These are phyloP conservation scores for Aythya fuligula DNA, from an alignment of 2,797 vertebrate species.

Conservation along the genomic window DNA sequence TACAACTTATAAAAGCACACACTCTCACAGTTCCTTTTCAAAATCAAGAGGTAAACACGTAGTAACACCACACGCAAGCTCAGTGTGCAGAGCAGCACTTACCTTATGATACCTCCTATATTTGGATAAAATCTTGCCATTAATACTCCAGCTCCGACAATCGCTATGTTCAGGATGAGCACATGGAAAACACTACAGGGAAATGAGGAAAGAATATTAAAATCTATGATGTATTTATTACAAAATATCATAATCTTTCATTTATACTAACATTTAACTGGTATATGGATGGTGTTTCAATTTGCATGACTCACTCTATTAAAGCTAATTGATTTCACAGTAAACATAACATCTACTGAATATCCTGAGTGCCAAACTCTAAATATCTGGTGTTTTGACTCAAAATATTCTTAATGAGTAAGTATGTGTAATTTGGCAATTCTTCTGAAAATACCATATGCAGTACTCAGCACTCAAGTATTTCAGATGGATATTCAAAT, in stretches of 20 bases:
- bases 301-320: not conserved
- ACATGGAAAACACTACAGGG: conserved; percentile 87
- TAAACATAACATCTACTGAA: conserved; percentile 4
- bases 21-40: not conserved
- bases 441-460: not conserved
- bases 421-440: conserved; percentile 10
- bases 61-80: not conserved
- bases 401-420: conserved; percentile 6
- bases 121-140: conserved; percentile 94
- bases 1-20: not conserved
- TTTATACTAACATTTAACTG: conserved; percentile 14
- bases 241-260: not conserved
- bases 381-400: conserved; percentile 25
- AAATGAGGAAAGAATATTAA: conserved; percentile 34
- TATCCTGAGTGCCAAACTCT: not conserved
- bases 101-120: conserved; percentile 97
- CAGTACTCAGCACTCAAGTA: not conserved
- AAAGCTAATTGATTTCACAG: conserved; percentile 33
- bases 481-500: conserved; percentile 31
- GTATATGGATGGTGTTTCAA: not conserved
- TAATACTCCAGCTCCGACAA: conserved; percentile 88
- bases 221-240: not conserved
- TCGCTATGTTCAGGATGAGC: conserved; percentile 84
- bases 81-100: not conserved
- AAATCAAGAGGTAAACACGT: not conserved